Evolutionary conservation across 1,140 invertebrate genomes (phyloP).

Genomic region (Stegodyphus dumicola): DNA sequence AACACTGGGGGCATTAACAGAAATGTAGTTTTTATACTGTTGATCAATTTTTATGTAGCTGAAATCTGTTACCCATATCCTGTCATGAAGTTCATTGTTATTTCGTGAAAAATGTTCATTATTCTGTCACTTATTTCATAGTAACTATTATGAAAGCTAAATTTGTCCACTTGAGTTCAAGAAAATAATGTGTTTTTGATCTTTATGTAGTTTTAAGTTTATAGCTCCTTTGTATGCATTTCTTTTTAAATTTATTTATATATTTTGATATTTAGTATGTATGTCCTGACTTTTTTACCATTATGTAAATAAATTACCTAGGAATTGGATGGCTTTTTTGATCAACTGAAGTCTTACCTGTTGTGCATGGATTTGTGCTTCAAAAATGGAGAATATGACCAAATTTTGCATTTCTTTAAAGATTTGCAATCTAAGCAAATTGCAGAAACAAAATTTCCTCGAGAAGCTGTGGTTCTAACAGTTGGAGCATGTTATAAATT

Average conservation of each 20-base stretch:
- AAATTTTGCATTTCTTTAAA: constrained; percentile 77
- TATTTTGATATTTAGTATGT: not conserved
- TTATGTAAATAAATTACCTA: constrained; percentile 63
- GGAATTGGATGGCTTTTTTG: constrained; percentile 76
- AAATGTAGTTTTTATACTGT: too few relatives aligned
- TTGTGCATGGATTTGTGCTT: constrained; percentile 80
- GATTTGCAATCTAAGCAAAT: constrained; percentile 72
- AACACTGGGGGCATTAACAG: too few relatives aligned
- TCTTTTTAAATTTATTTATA: not conserved
- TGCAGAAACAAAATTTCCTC: constrained; percentile 75
- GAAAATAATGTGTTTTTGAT: too few relatives aligned
- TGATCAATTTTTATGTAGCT: too few relatives aligned
- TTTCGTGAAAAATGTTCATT: too few relatives aligned
- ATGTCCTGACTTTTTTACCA: not conserved
- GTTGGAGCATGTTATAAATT: constrained; percentile 81
- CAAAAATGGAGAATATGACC: constrained; percentile 76
- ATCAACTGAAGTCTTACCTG: constrained; percentile 78
- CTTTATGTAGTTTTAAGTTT: too few relatives aligned
- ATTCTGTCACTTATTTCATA: too few relatives aligned
- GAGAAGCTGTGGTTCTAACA: constrained; percentile 75
- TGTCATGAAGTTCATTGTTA: too few relatives aligned
- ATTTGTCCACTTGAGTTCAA: too few relatives aligned
- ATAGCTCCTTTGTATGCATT: not conserved
- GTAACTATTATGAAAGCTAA: too few relatives aligned
- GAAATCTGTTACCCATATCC: too few relatives aligned